Percentiles rank a stretch among this genome's conserved stretches.
Conservation (phyloP, 2,888 invertebrate species). For the Lucinisca nassula region DNA sequence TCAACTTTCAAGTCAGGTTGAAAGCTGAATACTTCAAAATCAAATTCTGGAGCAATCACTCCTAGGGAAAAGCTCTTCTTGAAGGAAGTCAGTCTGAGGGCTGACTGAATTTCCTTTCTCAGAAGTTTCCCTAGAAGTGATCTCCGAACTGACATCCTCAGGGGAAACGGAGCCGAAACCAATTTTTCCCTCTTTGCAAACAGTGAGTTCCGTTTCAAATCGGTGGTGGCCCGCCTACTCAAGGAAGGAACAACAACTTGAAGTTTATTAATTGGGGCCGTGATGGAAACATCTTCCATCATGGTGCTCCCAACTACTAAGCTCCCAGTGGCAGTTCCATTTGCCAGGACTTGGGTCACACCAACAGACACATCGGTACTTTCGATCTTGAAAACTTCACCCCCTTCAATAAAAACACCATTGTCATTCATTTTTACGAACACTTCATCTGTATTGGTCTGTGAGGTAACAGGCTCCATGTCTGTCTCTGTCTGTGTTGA, state of each 20-base stretch:
- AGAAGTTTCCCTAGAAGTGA: neutral
- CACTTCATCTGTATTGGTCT: neutral
- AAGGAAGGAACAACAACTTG: neutral
- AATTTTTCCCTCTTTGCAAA: neutral
- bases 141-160: neutral
- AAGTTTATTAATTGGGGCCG: neutral
- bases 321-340: neutral
- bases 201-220: neutral
- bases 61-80: neutral
- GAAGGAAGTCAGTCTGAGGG: neutral
- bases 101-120: neutral
- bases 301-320: neutral
- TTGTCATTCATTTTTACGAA: neutral
- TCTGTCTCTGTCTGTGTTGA: too few relatives aligned
- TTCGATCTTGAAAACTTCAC: neutral
- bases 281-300: neutral
- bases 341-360: neutral
- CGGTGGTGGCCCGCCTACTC: neutral
- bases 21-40: neutral
- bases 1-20: neutral
- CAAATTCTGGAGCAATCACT: neutral
- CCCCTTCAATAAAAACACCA: neutral
- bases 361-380: neutral
- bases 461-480: too few relatives aligned
- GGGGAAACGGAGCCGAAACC: neutral